A percentile compares a stretch with the other conserved stretches of the same genome.
Conservation (phyloP, 2,888 invertebrate genomes). For the Arrhopalites spinosus region DNA sequence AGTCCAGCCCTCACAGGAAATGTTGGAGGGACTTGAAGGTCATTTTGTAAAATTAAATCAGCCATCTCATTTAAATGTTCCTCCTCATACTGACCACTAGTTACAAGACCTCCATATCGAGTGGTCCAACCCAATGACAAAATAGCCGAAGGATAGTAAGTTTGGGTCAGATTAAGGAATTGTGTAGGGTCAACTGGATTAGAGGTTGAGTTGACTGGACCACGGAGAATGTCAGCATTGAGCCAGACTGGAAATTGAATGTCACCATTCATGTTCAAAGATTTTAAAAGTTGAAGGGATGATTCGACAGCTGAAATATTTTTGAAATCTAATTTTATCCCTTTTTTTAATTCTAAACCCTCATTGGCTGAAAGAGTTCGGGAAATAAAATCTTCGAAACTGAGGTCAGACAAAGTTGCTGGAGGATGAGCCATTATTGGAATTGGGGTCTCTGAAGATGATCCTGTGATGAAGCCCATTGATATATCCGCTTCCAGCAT, state of each 20-base stretch:
- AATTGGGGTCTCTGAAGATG: constrained; percentile 58
- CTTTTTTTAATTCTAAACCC: constrained; percentile 64
- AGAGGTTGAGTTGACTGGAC: constrained; percentile 69
- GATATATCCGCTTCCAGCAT: constrained; percentile 89
- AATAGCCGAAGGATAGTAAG: constrained; percentile 68
- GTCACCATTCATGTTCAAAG: not conserved
- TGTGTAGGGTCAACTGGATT: constrained; percentile 71
- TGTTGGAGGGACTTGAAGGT: constrained; percentile 66
- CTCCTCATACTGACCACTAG: constrained; percentile 57
- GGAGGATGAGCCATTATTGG: constrained; percentile 92
- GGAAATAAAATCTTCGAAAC: constrained; percentile 73
- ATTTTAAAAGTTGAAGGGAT: constrained; percentile 57
- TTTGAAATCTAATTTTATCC: constrained; percentile 89
- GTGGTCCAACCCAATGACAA: constrained; percentile 89
- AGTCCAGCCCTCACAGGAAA: constrained; percentile 77
- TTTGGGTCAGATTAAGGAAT: constrained; percentile 68
- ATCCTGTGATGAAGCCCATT: constrained; percentile 62
- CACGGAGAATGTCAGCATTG: constrained; percentile 82
- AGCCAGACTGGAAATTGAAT: constrained; percentile 74
- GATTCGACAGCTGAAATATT: constrained; percentile 70
- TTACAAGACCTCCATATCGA: constrained; percentile 59
- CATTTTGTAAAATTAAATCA: constrained; percentile 53
- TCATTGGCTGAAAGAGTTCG: constrained; percentile 61
- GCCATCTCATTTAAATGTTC: constrained; percentile 73
- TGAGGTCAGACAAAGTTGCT: constrained; percentile 71